Percentiles rank a stretch among this genome's conserved stretches.
Evolutionary conservation across 2,113 vertebrate genomes (phyloP).

Genomic region (Pionites leucogaster): DNA sequence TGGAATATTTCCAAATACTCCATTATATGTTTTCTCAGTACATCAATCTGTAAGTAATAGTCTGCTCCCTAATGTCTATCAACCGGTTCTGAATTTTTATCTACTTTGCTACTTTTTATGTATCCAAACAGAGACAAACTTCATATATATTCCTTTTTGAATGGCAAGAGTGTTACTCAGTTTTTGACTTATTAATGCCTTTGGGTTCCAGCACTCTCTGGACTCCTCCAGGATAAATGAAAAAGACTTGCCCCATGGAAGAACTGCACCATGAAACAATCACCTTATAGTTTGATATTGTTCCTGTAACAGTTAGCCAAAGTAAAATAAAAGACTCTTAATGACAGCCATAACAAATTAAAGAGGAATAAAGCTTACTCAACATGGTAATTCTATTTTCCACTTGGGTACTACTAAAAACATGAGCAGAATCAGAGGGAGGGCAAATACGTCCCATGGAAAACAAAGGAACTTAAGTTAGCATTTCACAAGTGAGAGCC

Average conservation of each 20-base stretch:
- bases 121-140: background rate
- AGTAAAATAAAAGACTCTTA: constrained; percentile 53
- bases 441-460: constrained; percentile 16
- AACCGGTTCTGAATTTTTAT: background rate
- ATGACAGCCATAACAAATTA: constrained; percentile 56
- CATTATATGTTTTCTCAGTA: background rate
- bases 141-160: background rate
- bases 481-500: background rate
- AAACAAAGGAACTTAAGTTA: background rate
- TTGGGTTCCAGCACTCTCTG: background rate
- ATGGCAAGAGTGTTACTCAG: too few relatives aligned
- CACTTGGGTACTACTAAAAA: constrained; percentile 65
- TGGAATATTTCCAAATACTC: background rate
- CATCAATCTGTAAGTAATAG: background rate
- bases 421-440: background rate
- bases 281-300: background rate
- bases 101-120: background rate
- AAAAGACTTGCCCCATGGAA: background rate
- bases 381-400: constrained; percentile 66
- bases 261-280: background rate
- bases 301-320: constrained; percentile 28
- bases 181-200: background rate
- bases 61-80: background rate
- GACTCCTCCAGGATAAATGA: background rate
- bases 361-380: constrained; percentile 67